Conservation (phyloP, 2,888 invertebrate genomes). For the Colostygia pectinataria region DNA sequence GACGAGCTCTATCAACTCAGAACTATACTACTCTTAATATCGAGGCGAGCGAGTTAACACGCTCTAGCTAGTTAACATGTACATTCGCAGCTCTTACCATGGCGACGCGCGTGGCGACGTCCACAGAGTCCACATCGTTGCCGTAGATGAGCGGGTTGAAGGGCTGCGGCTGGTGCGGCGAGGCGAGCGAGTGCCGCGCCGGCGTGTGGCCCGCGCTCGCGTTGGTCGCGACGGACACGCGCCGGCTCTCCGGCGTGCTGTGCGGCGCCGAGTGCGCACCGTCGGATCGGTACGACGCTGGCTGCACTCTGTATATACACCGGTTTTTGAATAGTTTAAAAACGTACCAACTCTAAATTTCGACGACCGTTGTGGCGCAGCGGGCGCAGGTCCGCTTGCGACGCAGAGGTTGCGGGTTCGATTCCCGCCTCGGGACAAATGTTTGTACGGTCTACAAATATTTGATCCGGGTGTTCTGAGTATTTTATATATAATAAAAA, state of each 20-base stretch:
- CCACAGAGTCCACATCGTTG: conserved; percentile 98
- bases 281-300: conserved; percentile 50
- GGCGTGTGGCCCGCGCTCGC: conserved; percentile 61
- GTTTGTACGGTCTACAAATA: too few relatives aligned
- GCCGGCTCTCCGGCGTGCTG: conserved; percentile 71
- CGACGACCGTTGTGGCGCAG: too few relatives aligned
- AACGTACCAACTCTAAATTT: too few relatives aligned
- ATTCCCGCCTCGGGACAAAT: too few relatives aligned
- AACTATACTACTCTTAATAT: too few relatives aligned
- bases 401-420: too few relatives aligned
- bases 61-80: too few relatives aligned
- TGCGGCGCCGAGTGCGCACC: conserved; percentile 61
- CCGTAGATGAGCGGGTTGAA: conserved; percentile 96
- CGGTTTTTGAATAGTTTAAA: neutral
- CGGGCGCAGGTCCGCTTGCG: too few relatives aligned
- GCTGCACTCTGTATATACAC: conserved; percentile 56
- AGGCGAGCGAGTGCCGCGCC: conserved; percentile 72
- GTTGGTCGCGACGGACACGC: conserved; percentile 59
- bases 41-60: too few relatives aligned
- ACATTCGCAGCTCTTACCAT: conserved; percentile 51
- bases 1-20: too few relatives aligned
- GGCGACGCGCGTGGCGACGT: conserved; percentile 97
- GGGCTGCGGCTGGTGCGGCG: conserved; percentile 75
- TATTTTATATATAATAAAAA: too few relatives aligned
- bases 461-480: too few relatives aligned